Conservation (phyloP, 2,113 vertebrate species). For the Boulengeromyrus knoepffleri region DNA sequence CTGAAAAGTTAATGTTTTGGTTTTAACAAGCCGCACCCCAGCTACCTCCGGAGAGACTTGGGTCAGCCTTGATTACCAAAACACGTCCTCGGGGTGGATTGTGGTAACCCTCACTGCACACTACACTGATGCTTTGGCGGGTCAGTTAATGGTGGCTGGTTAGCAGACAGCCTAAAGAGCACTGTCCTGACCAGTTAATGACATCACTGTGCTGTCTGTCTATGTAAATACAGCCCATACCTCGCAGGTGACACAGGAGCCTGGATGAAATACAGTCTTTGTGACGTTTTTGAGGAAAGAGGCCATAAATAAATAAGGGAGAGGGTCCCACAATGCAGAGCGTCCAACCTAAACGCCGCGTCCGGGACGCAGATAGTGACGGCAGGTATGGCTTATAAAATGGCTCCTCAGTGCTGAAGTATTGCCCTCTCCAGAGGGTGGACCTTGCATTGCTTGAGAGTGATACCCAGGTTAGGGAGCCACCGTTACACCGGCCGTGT, state of each 20-base stretch:
- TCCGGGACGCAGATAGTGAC: not conserved
- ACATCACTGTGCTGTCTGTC: not conserved
- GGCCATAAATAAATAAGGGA: not conserved
- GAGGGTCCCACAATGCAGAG: not conserved
- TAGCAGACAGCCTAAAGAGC: not conserved
- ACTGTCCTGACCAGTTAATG: not conserved
- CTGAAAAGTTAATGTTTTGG: not conserved
- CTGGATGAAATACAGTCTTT: not conserved
- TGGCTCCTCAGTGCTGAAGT: not conserved
- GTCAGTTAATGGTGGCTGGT: not conserved
- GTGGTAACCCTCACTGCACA: not conserved
- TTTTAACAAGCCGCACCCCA: not conserved
- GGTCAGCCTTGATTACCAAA: not conserved
- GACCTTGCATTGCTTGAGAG: not conserved
- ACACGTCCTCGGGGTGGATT: not conserved
- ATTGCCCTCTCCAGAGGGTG: not conserved
- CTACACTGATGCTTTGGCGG: not conserved
- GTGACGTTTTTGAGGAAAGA: not conserved
- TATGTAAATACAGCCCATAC: not conserved
- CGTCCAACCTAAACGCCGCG: not conserved
- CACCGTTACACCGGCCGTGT: not conserved
- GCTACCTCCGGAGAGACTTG: not conserved
- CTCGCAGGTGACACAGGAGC: not conserved
- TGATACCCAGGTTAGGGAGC: not conserved
- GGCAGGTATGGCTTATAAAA: not conserved